A percentile compares a stretch with the other conserved stretches of the same genome.
phyloP scores from a whole-genome alignment of 2,797 vertebrate genomes.

The Cyprinella venusta region DNA sequence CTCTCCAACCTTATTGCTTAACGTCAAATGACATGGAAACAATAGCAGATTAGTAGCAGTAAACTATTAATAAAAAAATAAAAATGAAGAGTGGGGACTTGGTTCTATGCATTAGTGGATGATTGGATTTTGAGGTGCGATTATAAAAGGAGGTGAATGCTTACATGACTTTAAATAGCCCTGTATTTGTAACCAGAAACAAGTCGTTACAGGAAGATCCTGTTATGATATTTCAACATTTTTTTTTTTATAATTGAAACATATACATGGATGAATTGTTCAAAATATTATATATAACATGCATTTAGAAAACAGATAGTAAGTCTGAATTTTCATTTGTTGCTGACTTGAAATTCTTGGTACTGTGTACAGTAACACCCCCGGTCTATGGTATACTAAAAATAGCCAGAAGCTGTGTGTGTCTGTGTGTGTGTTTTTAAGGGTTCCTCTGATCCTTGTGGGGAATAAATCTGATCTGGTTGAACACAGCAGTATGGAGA shows the following conservation, averaged over 20 bases:
- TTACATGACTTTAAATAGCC: no score
- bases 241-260: no score
- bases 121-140: neutral
- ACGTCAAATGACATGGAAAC: neutral
- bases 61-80: no score
- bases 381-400: neutral
- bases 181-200: no score
- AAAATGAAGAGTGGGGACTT: neutral
- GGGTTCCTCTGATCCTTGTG: conserved; percentile 94
- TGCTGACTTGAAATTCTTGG: no score
- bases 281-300: no score
- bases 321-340: no score
- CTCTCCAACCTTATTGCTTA: neutral
- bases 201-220: neutral
- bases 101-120: neutral
- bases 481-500: conserved; percentile 98
- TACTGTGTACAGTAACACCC: no score
- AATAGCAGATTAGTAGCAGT: no score
- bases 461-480: conserved; percentile 97
- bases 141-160: neutral
- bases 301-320: no score
- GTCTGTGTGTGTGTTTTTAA: conserved; percentile 72
- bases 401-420: conserved; percentile 10
- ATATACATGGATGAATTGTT: no score
- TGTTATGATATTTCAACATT: neutral